These are phyloP conservation scores for Baccha elongata DNA, from an alignment of 2,888 invertebrate species.

Conservation along the genomic window DNA sequence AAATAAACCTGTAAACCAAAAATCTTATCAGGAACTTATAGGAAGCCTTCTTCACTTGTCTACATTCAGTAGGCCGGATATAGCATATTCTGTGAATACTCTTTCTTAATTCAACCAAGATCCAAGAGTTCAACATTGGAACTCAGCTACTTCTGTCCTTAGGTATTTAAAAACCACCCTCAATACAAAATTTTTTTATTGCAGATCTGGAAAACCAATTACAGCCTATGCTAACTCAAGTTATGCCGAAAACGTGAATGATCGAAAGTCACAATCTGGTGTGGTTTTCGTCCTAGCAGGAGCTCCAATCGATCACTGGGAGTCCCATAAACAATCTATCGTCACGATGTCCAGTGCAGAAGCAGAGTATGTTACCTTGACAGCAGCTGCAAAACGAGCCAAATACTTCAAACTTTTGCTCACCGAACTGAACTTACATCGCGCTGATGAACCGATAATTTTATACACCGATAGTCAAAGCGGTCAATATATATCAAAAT, in stretches of 20 bases:
- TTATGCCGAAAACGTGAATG: no score
- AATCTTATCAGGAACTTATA: no score
- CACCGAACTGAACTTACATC: no score
- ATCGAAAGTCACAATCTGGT: no score
- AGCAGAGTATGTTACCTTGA: not conserved
- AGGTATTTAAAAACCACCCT: constrained; percentile 32
- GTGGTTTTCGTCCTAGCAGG: not conserved
- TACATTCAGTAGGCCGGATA: no score
- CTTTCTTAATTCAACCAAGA: constrained; percentile 32
- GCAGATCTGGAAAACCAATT: not conserved
- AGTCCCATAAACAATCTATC: not conserved
- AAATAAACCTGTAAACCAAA: not conserved
- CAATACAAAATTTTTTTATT: no score
- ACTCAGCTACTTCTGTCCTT: constrained; percentile 14
- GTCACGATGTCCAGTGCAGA: not conserved
- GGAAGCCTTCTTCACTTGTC: no score
- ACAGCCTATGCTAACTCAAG: not conserved
- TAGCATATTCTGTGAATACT: constrained; percentile 9
- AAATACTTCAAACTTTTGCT: no score
- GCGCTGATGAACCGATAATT: not conserved
- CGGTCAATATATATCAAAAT: not conserved
- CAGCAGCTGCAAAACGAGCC: not conserved
- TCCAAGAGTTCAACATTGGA: constrained; percentile 23
- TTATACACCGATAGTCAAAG: constrained; percentile 10
- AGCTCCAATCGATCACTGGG: constrained; percentile 13